Base-by-base conservation (phyloP, 2,888 invertebrate species). In the Pegoplata infirma region DNA sequence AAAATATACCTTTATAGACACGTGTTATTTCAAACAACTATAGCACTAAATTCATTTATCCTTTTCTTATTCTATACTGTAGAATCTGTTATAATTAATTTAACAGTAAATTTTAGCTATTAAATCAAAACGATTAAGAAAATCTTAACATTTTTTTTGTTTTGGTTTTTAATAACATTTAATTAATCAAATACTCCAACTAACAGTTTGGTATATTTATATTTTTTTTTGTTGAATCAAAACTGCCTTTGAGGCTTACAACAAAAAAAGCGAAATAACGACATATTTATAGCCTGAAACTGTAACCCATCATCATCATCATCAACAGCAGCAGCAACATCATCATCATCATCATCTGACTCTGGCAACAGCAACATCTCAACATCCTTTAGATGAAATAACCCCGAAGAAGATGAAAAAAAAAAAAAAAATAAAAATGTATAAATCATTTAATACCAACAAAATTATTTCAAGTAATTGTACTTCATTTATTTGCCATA, bases 401-500 rank as follows among this genome's bases (percentile, higher is more conserved):
- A 49, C 19, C 14, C n/a, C n/a, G n/a, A n/a, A n/a, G n/a, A n/a
- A n/a, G n/a, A n/a, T n/a, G n/a, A n/a, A n/a, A n/a, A n/a, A n/a
- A n/a, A n/a, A n/a, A n/a, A n/a, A n/a, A n/a, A n/a, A n/a, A n/a
- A n/a, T n/a, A n/a, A 44, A 47, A 10, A 23, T 40, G 8, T 19
- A 53, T 55, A 64, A 64, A 55, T 46, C 56, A 59, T 47, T 72
- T 55, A 47, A 49, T 63, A 32, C 16, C 46, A 61, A 47, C 28
- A 56, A 56, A 71, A 21, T 46, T 25, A 44, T 55, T 71, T 61
- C 44, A 28, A 61, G 44, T 61, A 61, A 55, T 61, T 71, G 46
- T 61, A 53, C 46, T 55, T 61, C 28, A 63, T 63, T 63, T 49
- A 63, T 61, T 32, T 61, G 61, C 61, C 61, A 61, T 63, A 63